A percentile compares a stretch with the other conserved stretches of the same genome.
Evolutionary conservation across 2,113 vertebrate genomes (phyloP).

Genomic region (Carlito syrichta): DNA sequence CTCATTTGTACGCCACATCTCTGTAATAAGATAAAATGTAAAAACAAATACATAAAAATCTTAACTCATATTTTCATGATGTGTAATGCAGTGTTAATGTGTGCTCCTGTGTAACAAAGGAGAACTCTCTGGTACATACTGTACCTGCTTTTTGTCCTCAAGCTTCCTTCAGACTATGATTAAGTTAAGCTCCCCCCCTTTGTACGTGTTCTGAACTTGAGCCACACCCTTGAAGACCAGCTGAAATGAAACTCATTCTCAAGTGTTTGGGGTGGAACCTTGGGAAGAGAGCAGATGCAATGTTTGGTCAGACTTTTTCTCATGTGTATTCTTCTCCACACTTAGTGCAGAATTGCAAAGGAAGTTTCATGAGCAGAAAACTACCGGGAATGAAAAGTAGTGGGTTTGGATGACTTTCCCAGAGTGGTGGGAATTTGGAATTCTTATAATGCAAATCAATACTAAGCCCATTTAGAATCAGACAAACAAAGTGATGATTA

Average conservation of each 20-base stretch:
- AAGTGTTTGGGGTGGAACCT: not conserved
- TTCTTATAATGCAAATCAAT: slow-evolving; percentile 70
- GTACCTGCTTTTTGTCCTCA: not conserved
- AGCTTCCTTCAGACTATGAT: not conserved
- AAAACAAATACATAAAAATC: no score
- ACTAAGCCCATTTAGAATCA: slow-evolving; percentile 65
- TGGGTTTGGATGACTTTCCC: slow-evolving; percentile 58
- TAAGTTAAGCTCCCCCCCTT: not conserved
- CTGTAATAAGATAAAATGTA: no score
- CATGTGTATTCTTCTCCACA: not conserved
- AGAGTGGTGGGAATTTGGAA: slow-evolving; percentile 50
- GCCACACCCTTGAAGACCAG: not conserved
- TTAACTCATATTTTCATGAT: not conserved
- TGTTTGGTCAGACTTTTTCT: not conserved
- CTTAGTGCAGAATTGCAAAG: slow-evolving; percentile 41
- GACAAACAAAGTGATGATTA: slow-evolving; percentile 68
- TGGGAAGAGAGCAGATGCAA: not conserved
- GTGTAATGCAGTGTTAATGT: not conserved
- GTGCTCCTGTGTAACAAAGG: not conserved
- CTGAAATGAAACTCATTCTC: not conserved
- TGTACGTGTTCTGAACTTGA: not conserved
- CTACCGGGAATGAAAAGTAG: slow-evolving; percentile 47
- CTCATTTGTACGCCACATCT: no score
- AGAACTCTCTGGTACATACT: not conserved
- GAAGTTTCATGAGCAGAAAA: slow-evolving; percentile 30